A percentile compares a stretch with the other conserved stretches of the same genome.
phyloP scores from a whole-genome alignment of 2,113 vertebrate species.

The Eretmochelys imbricata region DNA sequence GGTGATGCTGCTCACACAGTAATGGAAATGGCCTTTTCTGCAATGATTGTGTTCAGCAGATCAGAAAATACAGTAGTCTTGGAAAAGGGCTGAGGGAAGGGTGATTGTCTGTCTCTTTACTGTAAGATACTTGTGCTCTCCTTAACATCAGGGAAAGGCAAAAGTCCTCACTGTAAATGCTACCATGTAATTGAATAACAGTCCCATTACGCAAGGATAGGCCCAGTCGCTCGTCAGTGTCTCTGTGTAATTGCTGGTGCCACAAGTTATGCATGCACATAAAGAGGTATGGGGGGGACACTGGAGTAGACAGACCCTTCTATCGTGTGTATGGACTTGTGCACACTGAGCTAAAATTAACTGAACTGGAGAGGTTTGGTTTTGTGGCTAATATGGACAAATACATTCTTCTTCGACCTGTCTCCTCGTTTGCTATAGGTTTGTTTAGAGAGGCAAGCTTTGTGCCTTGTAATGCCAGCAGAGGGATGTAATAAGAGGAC shows the following conservation, averaged over 20 bases:
- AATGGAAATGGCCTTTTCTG: background rate
- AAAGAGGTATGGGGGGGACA: too few species aligned
- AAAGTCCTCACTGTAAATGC: background rate
- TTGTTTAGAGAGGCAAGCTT: too few species aligned
- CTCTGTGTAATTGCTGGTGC: background rate
- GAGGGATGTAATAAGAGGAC: too few species aligned
- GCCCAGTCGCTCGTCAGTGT: too few species aligned
- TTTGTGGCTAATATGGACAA: background rate
- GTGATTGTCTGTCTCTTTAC: background rate
- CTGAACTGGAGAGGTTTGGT: too few species aligned
- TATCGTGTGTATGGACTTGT: too few species aligned
- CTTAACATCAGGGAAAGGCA: background rate
- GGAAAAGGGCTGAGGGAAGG: background rate
- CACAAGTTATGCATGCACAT: too few species aligned
- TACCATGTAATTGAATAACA: background rate
- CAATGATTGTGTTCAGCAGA: background rate
- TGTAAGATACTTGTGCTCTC: background rate
- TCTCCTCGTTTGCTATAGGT: too few species aligned
- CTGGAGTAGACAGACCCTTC: too few species aligned
- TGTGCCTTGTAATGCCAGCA: too few species aligned
- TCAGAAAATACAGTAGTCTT: background rate
- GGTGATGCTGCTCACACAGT: background rate
- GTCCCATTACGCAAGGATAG: background rate
- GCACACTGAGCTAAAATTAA: too few species aligned
- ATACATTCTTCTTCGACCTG: background rate